Percentiles rank a stretch among this genome's conserved stretches.
Evolutionary conservation across 2,113 vertebrate genomes (phyloP).

Genomic region (Dipodomys merriami): DNA sequence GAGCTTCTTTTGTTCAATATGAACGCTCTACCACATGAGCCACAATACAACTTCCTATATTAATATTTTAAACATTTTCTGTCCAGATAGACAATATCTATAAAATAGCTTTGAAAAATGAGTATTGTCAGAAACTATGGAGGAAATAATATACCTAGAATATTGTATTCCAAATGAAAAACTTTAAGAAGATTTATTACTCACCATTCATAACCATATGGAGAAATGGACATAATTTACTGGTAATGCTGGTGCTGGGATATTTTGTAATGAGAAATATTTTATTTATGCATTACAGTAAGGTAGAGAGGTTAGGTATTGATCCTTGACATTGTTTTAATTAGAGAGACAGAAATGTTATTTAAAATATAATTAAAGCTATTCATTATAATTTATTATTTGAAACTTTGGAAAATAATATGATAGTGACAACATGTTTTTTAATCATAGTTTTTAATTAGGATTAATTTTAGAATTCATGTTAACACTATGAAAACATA

Average conservation of each 20-base stretch:
- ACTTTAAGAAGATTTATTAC: neutral
- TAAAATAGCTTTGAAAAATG: neutral
- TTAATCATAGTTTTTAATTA: conserved; percentile 48
- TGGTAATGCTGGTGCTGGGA: conserved; percentile 5
- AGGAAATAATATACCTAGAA: neutral
- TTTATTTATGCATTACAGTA: conserved; percentile 47
- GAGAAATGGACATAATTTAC: neutral
- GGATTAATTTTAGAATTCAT: conserved; percentile 5
- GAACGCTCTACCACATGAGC: too few relatives aligned
- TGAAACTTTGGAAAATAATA: conserved; percentile 51
- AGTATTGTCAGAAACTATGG: neutral
- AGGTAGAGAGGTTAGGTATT: conserved; percentile 41
- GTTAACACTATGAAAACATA: neutral
- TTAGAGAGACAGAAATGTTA: neutral
- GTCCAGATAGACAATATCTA: neutral
- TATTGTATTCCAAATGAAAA: neutral
- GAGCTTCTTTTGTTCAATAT: too few relatives aligned
- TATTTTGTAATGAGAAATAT: conserved; percentile 60
- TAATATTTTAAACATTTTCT: neutral
- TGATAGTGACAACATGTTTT: neutral
- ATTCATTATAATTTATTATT: conserved; percentile 62
- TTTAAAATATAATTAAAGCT: conserved; percentile 49
- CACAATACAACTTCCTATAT: too few relatives aligned
- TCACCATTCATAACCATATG: neutral
- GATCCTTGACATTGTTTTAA: conserved; percentile 42